Conservation (phyloP, 2,113 vertebrate genomes). For the Ailuropoda melanoleuca region DNA sequence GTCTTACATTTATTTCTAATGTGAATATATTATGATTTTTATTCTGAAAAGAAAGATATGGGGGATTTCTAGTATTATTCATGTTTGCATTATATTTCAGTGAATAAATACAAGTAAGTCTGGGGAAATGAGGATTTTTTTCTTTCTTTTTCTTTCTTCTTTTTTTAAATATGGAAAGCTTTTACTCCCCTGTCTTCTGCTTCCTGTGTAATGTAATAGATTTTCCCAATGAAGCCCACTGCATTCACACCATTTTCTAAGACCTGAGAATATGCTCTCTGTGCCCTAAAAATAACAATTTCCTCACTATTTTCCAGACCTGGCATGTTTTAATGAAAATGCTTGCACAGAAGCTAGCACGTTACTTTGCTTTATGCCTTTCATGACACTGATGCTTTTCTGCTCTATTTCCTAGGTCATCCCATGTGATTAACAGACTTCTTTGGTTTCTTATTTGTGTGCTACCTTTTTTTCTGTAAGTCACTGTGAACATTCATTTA, state of each 20-base stretch:
- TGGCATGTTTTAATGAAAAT: slow-evolving; percentile 72
- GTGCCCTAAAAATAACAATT: slow-evolving; percentile 62
- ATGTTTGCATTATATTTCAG: background rate
- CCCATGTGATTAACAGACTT: background rate
- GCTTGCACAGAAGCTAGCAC: slow-evolving; percentile 51
- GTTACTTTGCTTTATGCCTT: slow-evolving; percentile 57
- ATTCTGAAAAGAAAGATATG: background rate
- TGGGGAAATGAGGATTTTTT: background rate
- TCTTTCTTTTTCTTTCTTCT: background rate
- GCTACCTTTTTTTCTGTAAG: slow-evolving; percentile 22
- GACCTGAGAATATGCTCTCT: slow-evolving; percentile 47
- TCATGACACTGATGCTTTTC: slow-evolving; percentile 49
- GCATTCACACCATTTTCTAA: slow-evolving; percentile 47
- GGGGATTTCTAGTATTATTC: background rate
- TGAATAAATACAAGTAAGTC: background rate
- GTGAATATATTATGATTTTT: background rate
- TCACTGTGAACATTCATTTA: background rate
- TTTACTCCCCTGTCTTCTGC: slow-evolving; percentile 32
- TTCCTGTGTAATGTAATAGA: slow-evolving; percentile 40
- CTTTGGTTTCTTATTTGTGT: background rate
- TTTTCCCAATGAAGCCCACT: slow-evolving; percentile 33
- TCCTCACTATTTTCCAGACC: slow-evolving; percentile 68
- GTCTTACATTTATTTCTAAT: background rate
- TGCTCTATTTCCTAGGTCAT: slow-evolving; percentile 61
- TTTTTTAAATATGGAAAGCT: slow-evolving; percentile 18